These are phyloP conservation scores for Neelides sp. DNA, from an alignment of 1,140 invertebrate genomes.

Conservation along the genomic window DNA sequence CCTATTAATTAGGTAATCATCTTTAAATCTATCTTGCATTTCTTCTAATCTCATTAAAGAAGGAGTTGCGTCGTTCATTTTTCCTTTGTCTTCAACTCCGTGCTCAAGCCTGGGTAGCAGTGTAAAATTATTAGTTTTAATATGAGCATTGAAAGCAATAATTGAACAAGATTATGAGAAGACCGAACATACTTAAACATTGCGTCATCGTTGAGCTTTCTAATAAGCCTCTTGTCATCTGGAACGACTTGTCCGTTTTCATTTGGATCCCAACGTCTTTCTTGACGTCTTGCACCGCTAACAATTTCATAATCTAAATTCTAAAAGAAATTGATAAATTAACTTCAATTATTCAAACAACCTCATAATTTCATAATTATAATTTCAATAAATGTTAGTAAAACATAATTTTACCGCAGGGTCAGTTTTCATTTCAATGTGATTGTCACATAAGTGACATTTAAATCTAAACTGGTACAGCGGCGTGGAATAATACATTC, in stretches of 20 bases:
- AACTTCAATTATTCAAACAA: conserved; percentile 8
- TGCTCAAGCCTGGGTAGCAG: conserved; percentile 81
- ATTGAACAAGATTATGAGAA: conserved; percentile 2
- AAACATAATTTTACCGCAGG: conserved; percentile 64
- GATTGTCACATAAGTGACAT: conserved; percentile 94
- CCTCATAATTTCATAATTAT: background rate
- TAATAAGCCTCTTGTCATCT: conserved; percentile 75
- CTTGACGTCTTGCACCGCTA: conserved; percentile 85
- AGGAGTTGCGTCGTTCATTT: conserved; percentile 55
- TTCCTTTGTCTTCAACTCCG: conserved; percentile 62
- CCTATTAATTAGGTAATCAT: conserved; percentile 81
- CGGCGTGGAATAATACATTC: conserved; percentile 97
- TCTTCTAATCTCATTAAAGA: conserved; percentile 58
- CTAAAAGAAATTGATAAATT: conserved; percentile 41
- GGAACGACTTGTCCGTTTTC: conserved; percentile 90
- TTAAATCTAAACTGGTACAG: conserved; percentile 99
- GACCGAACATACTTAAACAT: conserved; percentile 59
- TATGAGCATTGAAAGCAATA: background rate
- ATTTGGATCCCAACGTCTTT: conserved; percentile 93
- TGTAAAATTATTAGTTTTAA: too few relatives aligned
- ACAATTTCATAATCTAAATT: conserved; percentile 96
- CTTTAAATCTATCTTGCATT: conserved; percentile 68
- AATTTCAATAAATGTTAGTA: conserved; percentile 4
- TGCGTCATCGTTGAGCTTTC: conserved; percentile 77
- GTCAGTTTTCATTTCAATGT: conserved; percentile 98